Base-by-base conservation (phyloP, 1,140 invertebrate species). In the Apocrypta bakeri region DNA sequence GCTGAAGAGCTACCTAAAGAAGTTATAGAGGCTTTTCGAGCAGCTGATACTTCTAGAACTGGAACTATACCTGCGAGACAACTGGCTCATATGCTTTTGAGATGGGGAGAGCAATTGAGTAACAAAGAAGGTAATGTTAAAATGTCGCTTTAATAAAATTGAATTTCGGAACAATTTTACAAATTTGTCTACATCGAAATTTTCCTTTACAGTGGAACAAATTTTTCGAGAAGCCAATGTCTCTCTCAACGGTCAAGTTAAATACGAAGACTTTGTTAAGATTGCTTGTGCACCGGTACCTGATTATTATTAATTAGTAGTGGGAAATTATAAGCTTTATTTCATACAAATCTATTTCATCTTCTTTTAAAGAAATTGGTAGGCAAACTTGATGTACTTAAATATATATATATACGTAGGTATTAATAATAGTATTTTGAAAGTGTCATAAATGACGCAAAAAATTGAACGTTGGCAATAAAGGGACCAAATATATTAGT, bases 141-240 rank as follows among this genome's bases (percentile, higher is more conserved):
- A 73, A 66, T 14, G 31, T 81, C 40, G 40, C 9, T 81, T 74
- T 73, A n/a, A 78, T 78, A 82, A 80, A 64, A 74, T 80, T 75
- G 82, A 79, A 56, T 74, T 48, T 61, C 75, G 74, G 63, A 80
- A 73, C 29, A 79, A 66, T 63, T 48, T 42, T 77, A 74, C 33
- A 72, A 76, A 82, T 40, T 17, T 64, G 40, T 56, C 33, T 75
- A 75, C 27, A 69, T 79, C 40, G 79, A 64, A 81, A 69, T 84
- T 85, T 83, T 79, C n/a, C 81, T 69, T 93, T 93, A 63, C 92
- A 96, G 97, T 99, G 56, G 97, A 99, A 87, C 96, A 97, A 81
- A 97, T 99, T 78, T 98, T 98, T 88, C 93, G 97, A 24, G 98
- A 99, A 91, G 97, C 97, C 0, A 98, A 98, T 90, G 96, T 98